phyloP scores from a whole-genome alignment of 2,797 vertebrate species.

The Netta rufina region DNA sequence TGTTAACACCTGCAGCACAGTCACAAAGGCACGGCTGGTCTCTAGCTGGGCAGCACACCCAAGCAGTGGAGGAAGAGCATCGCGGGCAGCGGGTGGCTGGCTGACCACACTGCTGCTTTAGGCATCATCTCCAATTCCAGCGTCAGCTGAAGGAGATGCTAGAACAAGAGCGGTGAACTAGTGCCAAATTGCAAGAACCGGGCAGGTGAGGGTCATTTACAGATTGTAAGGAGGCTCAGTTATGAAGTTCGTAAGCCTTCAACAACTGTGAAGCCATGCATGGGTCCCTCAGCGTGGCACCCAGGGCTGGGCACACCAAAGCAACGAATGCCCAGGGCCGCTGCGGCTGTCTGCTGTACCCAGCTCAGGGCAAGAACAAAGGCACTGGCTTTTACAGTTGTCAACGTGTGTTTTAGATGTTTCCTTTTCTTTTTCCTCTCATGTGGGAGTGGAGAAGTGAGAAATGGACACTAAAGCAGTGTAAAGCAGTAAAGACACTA shows the following conservation, averaged over 20 bases:
- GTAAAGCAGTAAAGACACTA: neutral
- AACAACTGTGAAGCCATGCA: neutral
- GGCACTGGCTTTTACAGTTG: neutral
- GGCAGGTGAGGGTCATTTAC: neutral
- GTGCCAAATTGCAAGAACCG: neutral
- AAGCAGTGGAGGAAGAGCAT: neutral
- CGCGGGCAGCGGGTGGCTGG: neutral
- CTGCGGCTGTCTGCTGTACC: neutral
- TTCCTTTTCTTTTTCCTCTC: neutral
- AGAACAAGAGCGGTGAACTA: neutral
- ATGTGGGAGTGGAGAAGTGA: neutral
- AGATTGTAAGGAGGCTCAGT: neutral
- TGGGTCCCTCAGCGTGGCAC: neutral
- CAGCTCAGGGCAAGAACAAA: neutral
- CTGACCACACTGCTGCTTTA: neutral
- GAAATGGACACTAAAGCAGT: neutral
- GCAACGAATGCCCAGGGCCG: neutral
- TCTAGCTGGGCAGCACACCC: neutral
- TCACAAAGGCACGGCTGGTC: neutral
- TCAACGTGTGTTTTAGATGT: neutral
- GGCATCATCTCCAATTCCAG: neutral
- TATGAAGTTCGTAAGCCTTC: neutral
- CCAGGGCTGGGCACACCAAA: neutral
- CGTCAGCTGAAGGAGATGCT: neutral
- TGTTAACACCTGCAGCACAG: slow-evolving; percentile 11